Conservation (phyloP, 2,888 invertebrate species). For the Eurytoma adleriae region DNA sequence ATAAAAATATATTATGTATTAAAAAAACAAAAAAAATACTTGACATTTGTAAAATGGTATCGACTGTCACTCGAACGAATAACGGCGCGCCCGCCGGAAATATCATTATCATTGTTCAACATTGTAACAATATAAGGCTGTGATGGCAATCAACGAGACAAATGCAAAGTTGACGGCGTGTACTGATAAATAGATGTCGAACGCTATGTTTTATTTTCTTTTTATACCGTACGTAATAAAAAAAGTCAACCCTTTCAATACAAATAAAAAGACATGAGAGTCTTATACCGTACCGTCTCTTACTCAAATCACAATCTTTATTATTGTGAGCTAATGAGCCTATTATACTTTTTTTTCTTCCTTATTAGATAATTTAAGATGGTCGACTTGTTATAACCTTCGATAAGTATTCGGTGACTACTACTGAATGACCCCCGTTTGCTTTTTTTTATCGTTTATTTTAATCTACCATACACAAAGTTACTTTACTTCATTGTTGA, state of each 20-base stretch:
- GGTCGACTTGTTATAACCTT: constrained; percentile 26
- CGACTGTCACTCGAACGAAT: constrained; percentile 18
- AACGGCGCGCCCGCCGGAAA: constrained; percentile 33
- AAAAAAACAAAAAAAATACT: neutral
- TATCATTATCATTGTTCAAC: constrained; percentile 34
- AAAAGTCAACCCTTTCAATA: constrained; percentile 61
- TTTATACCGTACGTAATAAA: constrained; percentile 61
- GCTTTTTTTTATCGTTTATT: constrained; percentile 12
- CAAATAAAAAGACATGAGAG: constrained; percentile 57
- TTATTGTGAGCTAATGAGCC: constrained; percentile 48
- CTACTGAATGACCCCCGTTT: constrained; percentile 26
- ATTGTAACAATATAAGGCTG: constrained; percentile 26
- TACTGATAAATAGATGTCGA: constrained; percentile 50
- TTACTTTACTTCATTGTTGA: constrained; percentile 50
- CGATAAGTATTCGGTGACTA: constrained; percentile 38
- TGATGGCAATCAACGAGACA: constrained; percentile 64
- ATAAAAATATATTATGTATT: too few species aligned
- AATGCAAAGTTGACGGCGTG: constrained; percentile 65
- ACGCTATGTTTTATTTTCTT: constrained; percentile 49
- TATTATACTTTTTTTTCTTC: constrained; percentile 41
- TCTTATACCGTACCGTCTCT: constrained; percentile 55
- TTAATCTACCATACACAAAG: constrained; percentile 37
- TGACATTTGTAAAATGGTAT: constrained; percentile 21
- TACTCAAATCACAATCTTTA: constrained; percentile 49
- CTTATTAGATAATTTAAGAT: constrained; percentile 43